Conservation (phyloP, 2,888 invertebrate species). For the Stenodera caucasica region DNA sequence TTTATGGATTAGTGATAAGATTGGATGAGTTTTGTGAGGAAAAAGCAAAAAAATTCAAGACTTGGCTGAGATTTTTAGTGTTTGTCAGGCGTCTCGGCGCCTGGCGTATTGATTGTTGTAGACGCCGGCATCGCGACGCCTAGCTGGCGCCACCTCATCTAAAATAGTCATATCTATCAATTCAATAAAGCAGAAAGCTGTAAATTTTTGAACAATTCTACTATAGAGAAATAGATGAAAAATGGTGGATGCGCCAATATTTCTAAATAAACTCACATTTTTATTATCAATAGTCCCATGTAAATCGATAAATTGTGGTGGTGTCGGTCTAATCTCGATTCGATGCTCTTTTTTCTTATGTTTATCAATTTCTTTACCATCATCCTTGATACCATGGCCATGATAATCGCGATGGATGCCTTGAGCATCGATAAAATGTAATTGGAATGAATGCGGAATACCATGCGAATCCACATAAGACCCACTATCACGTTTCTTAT, state of each 20-base stretch:
- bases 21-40: no score
- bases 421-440: slow-evolving; percentile 54
- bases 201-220: not conserved
- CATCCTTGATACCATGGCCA: slow-evolving; percentile 47
- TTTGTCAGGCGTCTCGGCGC: slow-evolving; percentile 20
- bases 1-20: no score
- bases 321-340: slow-evolving; percentile 42
- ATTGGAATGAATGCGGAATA: slow-evolving; percentile 49
- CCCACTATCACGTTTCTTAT: slow-evolving; percentile 44
- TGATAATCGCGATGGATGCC: slow-evolving; percentile 52
- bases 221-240: not conserved
- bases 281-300: slow-evolving; percentile 52
- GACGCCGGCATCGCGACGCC: slow-evolving; percentile 20
- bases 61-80: no score
- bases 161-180: slow-evolving; percentile 4
- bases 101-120: slow-evolving; percentile 17
- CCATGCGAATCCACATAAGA: slow-evolving; percentile 53
- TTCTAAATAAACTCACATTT: slow-evolving; percentile 44
- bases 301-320: slow-evolving; percentile 53
- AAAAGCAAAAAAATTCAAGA: no score
- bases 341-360: slow-evolving; percentile 35
- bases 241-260: slow-evolving; percentile 2
- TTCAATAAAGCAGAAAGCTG: slow-evolving; percentile 7
- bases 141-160: slow-evolving; percentile 25
- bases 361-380: slow-evolving; percentile 28